These are phyloP conservation scores for Folsomia candida DNA, from an alignment of 2,888 invertebrate species.

Conservation along the genomic window DNA sequence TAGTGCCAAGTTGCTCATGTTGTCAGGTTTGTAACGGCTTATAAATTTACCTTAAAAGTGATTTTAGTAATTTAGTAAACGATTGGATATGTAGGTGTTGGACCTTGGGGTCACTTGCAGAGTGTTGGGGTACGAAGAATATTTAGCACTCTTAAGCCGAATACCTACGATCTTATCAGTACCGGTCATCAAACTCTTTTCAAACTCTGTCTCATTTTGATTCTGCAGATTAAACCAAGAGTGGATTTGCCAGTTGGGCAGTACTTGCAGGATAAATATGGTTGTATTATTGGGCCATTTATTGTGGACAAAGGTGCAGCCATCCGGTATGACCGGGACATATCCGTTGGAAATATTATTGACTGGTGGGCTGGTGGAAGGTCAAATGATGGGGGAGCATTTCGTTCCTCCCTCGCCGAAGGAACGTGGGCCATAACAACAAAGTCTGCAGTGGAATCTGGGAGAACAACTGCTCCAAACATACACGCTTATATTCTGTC, in stretches of 20 bases:
- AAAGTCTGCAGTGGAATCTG: slow-evolving; percentile 19
- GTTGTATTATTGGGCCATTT: slow-evolving; percentile 39
- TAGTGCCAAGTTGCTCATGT: slow-evolving; percentile 29
- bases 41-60: not conserved
- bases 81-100: slow-evolving; percentile 30
- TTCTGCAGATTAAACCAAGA: slow-evolving; percentile 26
- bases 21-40: not conserved
- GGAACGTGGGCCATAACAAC: slow-evolving; percentile 34
- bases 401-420: slow-evolving; percentile 33
- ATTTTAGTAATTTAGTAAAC: not conserved
- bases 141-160: not conserved
- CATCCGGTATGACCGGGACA: slow-evolving; percentile 26
- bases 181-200: no score
- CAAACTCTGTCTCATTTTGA: no score
- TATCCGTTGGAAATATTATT: slow-evolving; percentile 15
- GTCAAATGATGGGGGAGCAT: slow-evolving; percentile 23
- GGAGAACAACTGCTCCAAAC: slow-evolving; percentile 29
- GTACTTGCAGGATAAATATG: slow-evolving; percentile 45
- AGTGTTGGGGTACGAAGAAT: slow-evolving; percentile 31
- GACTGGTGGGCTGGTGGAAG: slow-evolving; percentile 28
- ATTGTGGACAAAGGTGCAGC: slow-evolving; percentile 30
- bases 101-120: slow-evolving; percentile 29
- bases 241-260: slow-evolving; percentile 45
- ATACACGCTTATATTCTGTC: slow-evolving; percentile 42
- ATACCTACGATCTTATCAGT: no score